These are phyloP conservation scores for Caenorhabditis sp. DNA, from an alignment of 2,888 invertebrate species.

Conservation along the genomic window DNA sequence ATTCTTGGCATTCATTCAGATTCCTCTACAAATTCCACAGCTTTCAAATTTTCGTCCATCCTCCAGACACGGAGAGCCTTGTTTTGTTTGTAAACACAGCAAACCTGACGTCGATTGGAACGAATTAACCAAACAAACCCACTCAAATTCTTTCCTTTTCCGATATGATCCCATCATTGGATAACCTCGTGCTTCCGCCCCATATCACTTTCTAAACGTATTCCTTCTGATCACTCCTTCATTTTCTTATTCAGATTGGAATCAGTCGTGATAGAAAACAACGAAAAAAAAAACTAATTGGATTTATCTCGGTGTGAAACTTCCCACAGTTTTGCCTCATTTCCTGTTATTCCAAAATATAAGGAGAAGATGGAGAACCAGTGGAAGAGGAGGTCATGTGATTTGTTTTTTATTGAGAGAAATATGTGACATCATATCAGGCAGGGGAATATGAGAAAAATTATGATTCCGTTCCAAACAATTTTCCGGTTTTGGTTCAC, in stretches of 20 bases:
- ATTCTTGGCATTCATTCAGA: no score
- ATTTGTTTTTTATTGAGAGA: background rate
- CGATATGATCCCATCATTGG: slow-evolving; percentile 16
- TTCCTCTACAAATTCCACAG: no score
- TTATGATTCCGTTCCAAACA: background rate
- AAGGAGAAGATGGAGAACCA: background rate
- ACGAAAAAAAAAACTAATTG: slow-evolving; percentile 40
- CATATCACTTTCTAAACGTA: slow-evolving; percentile 1
- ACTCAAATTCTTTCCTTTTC: slow-evolving; percentile 4
- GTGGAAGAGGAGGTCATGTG: slow-evolving; percentile 25
- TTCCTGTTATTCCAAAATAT: slow-evolving; percentile 35
- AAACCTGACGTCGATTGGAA: background rate
- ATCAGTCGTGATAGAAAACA: slow-evolving; percentile 27
- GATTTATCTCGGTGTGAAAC: slow-evolving; percentile 9
- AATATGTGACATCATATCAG: background rate
- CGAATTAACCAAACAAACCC: slow-evolving; percentile 7
- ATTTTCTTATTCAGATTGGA: slow-evolving; percentile 19
- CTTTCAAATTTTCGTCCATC: background rate
- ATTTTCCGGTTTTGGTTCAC: no score
- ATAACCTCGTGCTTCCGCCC: slow-evolving; percentile 22
- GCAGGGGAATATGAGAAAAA: background rate
- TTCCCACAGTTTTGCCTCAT: slow-evolving; percentile 22
- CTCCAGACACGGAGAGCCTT: background rate
- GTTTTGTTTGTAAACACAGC: background rate
- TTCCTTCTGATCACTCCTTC: background rate